Evolutionary conservation across 2,797 vertebrate species (phyloP).

Genomic region (Dallia pectoralis): DNA sequence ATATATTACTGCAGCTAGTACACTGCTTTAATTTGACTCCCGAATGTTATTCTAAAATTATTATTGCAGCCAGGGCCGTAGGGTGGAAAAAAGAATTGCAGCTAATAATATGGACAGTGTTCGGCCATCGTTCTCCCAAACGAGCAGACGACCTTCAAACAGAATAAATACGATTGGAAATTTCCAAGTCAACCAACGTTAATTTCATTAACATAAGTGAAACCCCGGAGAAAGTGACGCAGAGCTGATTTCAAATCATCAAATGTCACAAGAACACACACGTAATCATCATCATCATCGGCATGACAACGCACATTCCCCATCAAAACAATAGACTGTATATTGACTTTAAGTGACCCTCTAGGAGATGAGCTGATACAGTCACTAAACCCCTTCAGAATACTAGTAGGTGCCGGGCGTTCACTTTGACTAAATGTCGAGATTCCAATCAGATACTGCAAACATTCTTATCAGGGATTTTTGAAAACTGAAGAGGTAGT

Average conservation of each 20-base stretch:
- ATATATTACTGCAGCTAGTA: background rate
- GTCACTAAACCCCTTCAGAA: slow-evolving; percentile 2
- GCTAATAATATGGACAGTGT: background rate
- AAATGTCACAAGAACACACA: background rate
- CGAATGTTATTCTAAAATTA: slow-evolving; percentile 10
- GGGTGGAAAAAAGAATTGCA: background rate
- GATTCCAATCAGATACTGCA: slow-evolving; percentile 4
- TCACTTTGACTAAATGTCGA: background rate
- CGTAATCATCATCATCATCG: slow-evolving; percentile 13
- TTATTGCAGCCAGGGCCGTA: background rate
- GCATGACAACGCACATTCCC: slow-evolving; percentile 22
- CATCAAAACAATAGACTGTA: background rate
- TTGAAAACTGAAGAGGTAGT: slow-evolving; percentile 65
- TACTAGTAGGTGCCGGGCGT: background rate
- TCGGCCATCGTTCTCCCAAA: background rate
- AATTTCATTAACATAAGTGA: slow-evolving; percentile 5
- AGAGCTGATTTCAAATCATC: slow-evolving; percentile 22
- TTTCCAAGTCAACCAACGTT: slow-evolving; percentile 10
- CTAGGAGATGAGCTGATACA: background rate
- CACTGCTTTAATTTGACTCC: background rate
- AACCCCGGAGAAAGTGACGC: slow-evolving; percentile 10
- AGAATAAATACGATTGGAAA: slow-evolving; percentile 28
- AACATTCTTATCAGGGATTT: slow-evolving; percentile 24
- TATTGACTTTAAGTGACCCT: background rate
- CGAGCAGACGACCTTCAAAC: slow-evolving; percentile 14